Conservation (phyloP, 1,140 invertebrate species). For the Hypsibius dujardini region DNA sequence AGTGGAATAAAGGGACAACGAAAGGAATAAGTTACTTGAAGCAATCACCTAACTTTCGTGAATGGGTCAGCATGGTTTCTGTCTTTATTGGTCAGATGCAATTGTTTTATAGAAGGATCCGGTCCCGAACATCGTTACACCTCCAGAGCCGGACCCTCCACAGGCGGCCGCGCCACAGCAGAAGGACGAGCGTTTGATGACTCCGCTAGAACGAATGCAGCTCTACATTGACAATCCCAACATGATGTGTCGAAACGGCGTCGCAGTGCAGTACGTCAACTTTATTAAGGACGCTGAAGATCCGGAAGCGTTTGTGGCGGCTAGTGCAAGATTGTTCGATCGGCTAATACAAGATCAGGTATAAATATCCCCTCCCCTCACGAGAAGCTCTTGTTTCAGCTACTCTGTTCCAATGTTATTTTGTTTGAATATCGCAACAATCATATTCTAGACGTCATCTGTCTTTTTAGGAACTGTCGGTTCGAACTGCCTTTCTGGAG, state of each 20-base stretch:
- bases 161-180: background rate
- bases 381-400: no score
- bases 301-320: background rate
- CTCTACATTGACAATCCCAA: conserved; percentile 12
- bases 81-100: no score
- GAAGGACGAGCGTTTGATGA: conserved; percentile 1
- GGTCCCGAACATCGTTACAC: background rate
- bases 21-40: no score
- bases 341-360: background rate
- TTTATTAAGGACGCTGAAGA: conserved; percentile 13
- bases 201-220: background rate
- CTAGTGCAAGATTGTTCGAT: background rate
- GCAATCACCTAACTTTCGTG: no score
- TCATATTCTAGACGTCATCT: no score
- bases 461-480: background rate
- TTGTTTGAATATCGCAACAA: no score
- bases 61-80: no score
- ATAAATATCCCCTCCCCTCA: no score
- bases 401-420: no score
- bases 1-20: no score
- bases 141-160: background rate
- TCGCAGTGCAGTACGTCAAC: conserved; percentile 16
- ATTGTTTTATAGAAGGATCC: no score
- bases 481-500: background rate
- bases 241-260: background rate